These are phyloP conservation scores for Neolamprologus fasciatus DNA, from an alignment of 2,113 vertebrate genomes.

Conservation along the genomic window DNA sequence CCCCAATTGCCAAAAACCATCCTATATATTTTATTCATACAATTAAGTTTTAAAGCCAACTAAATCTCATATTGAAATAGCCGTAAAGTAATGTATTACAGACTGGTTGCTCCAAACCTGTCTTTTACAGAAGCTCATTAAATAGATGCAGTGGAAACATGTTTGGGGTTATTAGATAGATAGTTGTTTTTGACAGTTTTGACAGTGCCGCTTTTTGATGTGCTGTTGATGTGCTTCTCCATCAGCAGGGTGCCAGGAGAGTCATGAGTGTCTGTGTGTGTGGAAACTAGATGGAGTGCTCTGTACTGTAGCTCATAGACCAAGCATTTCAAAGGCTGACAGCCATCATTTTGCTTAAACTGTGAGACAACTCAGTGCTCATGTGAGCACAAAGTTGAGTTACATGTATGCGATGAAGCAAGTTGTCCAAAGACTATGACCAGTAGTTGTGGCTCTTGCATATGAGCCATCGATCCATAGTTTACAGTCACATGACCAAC, in stretches of 20 bases:
- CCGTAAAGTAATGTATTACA: neutral
- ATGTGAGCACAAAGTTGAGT: neutral
- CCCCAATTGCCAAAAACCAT: neutral
- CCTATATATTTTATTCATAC: neutral
- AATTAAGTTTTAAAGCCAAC: neutral
- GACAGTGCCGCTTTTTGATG: slow-evolving; percentile 4
- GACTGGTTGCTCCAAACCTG: neutral
- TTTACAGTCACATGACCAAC: neutral
- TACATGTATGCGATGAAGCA: neutral
- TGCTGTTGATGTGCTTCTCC: neutral
- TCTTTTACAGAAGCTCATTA: neutral
- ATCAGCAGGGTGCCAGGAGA: neutral
- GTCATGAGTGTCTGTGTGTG: neutral
- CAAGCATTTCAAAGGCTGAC: neutral
- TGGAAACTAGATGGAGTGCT: neutral
- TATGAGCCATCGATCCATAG: neutral
- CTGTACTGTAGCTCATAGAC: neutral
- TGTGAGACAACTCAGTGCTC: neutral
- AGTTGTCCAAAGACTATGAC: neutral
- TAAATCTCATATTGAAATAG: neutral
- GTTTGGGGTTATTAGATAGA: neutral
- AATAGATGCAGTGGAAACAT: neutral
- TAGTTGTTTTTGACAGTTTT: neutral
- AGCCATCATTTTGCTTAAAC: neutral
- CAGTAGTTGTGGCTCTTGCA: neutral